A percentile compares a stretch with the other conserved stretches of the same genome.
Conservation (phyloP, 2,888 invertebrate species). For the Vandiemenella viatica region DNA sequence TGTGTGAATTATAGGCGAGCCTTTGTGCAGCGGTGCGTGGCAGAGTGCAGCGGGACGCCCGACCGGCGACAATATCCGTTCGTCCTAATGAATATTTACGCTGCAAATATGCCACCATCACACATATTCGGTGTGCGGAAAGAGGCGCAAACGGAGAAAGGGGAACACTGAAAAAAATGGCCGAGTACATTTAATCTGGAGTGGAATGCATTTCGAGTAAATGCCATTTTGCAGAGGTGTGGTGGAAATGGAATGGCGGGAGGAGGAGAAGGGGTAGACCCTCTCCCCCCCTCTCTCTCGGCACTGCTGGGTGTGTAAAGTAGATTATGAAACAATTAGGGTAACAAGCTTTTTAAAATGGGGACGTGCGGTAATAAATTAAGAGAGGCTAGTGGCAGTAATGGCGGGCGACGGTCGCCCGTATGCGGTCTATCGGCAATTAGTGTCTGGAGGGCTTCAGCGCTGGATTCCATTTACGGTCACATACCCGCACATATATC, state of each 20-base stretch:
- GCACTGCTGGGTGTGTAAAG: no score
- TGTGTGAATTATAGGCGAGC: no score
- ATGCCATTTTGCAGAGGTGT: neutral
- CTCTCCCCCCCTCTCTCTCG: no score
- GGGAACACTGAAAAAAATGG: neutral
- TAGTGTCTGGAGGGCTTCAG: no score
- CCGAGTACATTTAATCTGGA: neutral
- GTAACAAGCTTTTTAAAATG: conserved; percentile 12
- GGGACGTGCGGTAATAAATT: neutral
- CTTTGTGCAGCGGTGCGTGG: neutral
- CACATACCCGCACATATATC: no score
- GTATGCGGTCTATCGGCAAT: no score
- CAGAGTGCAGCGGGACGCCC: neutral
- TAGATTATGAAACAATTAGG: conserved; percentile 16
- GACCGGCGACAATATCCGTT: neutral
- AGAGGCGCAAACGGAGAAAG: neutral
- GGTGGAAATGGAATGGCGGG: no score
- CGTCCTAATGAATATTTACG: neutral
- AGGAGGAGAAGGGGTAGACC: no score
- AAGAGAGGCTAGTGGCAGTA: no score
- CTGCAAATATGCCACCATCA: neutral
- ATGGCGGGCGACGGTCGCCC: no score
- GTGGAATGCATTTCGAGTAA: neutral
- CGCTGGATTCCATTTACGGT: no score
- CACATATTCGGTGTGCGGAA: neutral